Evolutionary conservation across 1,140 invertebrate genomes (phyloP), one percentile per base, ranked within the genome.

Genomic region (Drosophila gunungcola): DNA sequence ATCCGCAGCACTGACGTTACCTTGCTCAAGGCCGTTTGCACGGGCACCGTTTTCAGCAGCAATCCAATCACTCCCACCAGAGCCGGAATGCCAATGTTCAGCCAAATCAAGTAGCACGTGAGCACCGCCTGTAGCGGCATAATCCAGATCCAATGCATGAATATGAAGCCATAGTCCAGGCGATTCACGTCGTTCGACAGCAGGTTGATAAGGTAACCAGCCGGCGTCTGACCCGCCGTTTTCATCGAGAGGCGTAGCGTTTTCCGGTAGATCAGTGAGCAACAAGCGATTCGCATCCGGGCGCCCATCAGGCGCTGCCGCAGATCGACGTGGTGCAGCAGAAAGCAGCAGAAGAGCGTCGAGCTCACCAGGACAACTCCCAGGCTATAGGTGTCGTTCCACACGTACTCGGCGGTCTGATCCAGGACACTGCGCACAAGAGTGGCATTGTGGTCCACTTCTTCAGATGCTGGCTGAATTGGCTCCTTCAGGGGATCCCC

Each of bases 191-290:
- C 97, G 80, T 97, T 98, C 2, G 97, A 97, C 56, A 98, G 92
- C 11, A 98, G 91, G 92, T 98, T 98, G 3, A 97, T 95, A 36
- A 98, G 93, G 93, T 97, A 96, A 0, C 97, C 97, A 2, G 95
- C 95, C 1, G 96, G 96, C 2, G 96, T 95, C 77, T 95, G 93
- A 0, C 94, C 94, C 12, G 97, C 82, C 0, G 96, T 94, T 49
- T 93, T 93, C 92, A 95, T 94, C 61, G 94, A 95, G 29, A 96
- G 92, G 2, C 93, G 93, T 10, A 95, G 90, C 1, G 95, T 93
- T 94, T 95, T 95, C 82, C 94, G 93, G 64, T 95, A 95, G 45
- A 95, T 94, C 27, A 94, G 83, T 0, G 94, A 94, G 64, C 94
- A 94, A 29, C 94, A 94, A 12, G 94, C 94, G 6, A 95, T 94